phyloP scores from a whole-genome alignment of 2,113 vertebrate genomes.

The Oryzias curvinotus region DNA sequence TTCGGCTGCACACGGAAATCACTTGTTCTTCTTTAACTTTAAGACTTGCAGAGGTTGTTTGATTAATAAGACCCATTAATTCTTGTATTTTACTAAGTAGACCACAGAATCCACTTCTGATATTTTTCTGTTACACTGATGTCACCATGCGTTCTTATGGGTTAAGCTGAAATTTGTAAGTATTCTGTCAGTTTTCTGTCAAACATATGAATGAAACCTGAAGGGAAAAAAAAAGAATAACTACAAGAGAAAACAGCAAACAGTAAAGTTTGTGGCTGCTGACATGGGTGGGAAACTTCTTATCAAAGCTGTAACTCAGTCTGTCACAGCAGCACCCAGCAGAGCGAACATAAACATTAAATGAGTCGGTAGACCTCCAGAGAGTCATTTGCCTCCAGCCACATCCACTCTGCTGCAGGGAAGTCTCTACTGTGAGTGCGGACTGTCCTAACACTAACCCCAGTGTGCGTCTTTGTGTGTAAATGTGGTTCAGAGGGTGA shows the following conservation, averaged over 20 bases:
- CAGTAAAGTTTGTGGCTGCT: conserved; percentile 6
- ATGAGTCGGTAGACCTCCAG: conserved; percentile 13
- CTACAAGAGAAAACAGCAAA: conserved; percentile 3
- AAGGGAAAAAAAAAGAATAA: background rate
- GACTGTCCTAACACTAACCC: conserved; percentile 43
- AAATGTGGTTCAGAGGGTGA: conserved; percentile 9
- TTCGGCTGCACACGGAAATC: too few species aligned
- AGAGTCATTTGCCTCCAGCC: conserved; percentile 42
- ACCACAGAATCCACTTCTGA: too few species aligned
- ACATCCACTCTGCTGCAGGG: conserved; percentile 47
- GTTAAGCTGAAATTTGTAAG: too few species aligned
- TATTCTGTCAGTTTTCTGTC: too few species aligned
- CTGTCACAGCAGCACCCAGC: conserved; percentile 18
- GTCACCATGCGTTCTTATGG: too few species aligned
- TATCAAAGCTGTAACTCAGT: conserved; percentile 18
- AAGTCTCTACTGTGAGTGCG: conserved; percentile 29
- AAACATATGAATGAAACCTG: background rate
- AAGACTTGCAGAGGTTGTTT: too few species aligned
- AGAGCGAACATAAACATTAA: conserved; percentile 26
- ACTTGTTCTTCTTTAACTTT: too few species aligned
- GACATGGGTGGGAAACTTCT: conserved; percentile 1
- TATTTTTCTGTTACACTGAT: too few species aligned
- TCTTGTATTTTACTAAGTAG: too few species aligned
- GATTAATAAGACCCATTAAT: too few species aligned
- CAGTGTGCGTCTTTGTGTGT: conserved; percentile 26